These are phyloP conservation scores for Porites lobata DNA, from an alignment of 92 coral and sea anemone species.

Conservation along the genomic window DNA sequence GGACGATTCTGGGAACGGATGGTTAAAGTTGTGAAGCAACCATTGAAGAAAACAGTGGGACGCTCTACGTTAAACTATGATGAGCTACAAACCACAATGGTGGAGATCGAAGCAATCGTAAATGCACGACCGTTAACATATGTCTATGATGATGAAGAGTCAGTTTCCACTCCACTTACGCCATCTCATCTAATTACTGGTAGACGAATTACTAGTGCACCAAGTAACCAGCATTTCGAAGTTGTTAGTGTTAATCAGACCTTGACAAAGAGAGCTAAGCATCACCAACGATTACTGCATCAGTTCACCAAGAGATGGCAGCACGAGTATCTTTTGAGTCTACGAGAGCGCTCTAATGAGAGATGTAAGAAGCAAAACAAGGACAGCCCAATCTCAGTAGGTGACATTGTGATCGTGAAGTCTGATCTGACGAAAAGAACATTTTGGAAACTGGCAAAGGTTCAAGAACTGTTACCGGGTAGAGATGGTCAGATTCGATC, in stretches of 20 bases:
- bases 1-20: conserved; percentile 66
- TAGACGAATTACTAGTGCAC: too few relatives aligned
- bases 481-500: conserved; percentile 43
- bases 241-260: too few relatives aligned
- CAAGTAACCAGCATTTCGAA: too few relatives aligned
- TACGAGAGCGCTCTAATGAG: too few relatives aligned
- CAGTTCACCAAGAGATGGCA: too few relatives aligned
- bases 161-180: neutral
- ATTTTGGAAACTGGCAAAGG: conserved; percentile 13
- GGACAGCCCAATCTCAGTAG: too few relatives aligned
- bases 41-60: conserved; percentile 50
- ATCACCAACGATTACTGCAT: too few relatives aligned
- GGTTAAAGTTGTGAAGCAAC: conserved; percentile 29
- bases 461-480: conserved; percentile 34
- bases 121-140: conserved; percentile 50
- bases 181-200: too few relatives aligned
- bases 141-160: conserved; percentile 59
- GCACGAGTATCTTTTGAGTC: too few relatives aligned
- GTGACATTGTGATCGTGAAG: too few relatives aligned
- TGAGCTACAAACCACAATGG: conserved; percentile 38
- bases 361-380: neutral
- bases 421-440: too few relatives aligned
- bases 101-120: conserved; percentile 40
- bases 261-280: too few relatives aligned
- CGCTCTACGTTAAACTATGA: conserved; percentile 32